Evolutionary conservation across 2,797 vertebrate genomes (phyloP), one percentile per base, ranked within the genome.

Genomic region (Poeciliopsis gracilis): DNA sequence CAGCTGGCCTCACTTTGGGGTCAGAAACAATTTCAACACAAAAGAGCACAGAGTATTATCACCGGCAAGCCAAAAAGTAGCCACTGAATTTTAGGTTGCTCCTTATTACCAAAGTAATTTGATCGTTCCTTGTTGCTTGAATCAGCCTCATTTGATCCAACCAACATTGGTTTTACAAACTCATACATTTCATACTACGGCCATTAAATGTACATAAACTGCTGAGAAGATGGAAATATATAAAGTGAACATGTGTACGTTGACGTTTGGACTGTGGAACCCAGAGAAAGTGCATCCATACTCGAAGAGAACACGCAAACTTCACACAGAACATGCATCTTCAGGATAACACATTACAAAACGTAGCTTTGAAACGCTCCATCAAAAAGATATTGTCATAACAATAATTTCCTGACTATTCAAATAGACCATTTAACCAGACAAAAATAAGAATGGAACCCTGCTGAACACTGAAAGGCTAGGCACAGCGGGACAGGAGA

Each of bases 401-500:
- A 18, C 12, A n/a, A 13, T 38, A 13, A 66, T 46, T 33, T 45
- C 5, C 51, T 47, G 49, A 55, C 30, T 36, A 63, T 46, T 49
- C 13, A 77, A 51, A 51, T 36, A 61, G 36, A 47, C 9, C 2
- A 36, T 53, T 38, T 18, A 49, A 66, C 8, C 47, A 9, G 30
- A 23, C 9, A 45, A 73, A 23, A 47, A 51, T 43, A 78, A 73
- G 20, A 63, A 63, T 25, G 63, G 36, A 76, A 41, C 23, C 33
- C n/a, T 28, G 45, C 10, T 63, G 0, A 71, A 72, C 46, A 47
- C 41, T 23, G 0, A 28, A 61, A 28, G n/a, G 2, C 0, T 18
- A 20, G 0, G 25, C 20, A 81, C 47, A 82, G 30, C 36, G 30
- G 76, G 66, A 74, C 46, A 70, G 5, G 36, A 73, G 30, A 61